These are phyloP conservation scores for Mormyrus lacerda DNA, from an alignment of 2,113 vertebrate species.

Conservation along the genomic window DNA sequence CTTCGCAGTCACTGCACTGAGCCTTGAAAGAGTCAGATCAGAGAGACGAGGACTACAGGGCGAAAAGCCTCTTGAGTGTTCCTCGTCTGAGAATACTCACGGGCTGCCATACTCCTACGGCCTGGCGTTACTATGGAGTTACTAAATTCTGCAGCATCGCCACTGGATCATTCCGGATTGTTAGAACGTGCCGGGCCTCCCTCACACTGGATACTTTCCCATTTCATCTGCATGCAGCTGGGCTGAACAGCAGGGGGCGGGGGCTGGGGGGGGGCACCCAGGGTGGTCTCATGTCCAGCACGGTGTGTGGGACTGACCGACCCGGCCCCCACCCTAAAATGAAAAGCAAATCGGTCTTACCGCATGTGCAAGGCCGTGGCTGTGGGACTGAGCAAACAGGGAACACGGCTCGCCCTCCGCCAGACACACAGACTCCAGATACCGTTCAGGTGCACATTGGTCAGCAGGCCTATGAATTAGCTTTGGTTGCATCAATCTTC, in stretches of 20 bases:
- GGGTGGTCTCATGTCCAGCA: conserved; percentile 55
- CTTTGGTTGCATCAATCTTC: conserved; percentile 34
- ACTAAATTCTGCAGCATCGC: neutral
- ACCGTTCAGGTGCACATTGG: conserved; percentile 60
- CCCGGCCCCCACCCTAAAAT: conserved; percentile 42
- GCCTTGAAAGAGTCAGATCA: conserved; percentile 31
- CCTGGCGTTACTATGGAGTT: neutral
- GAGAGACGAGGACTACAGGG: neutral
- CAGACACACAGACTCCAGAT: conserved; percentile 40
- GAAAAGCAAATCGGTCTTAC: conserved; percentile 17
- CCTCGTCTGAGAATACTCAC: neutral
- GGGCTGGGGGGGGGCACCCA: conserved; percentile 26
- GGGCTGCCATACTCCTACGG: neutral
- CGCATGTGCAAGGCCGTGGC: conserved; percentile 31
- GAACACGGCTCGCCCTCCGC: conserved; percentile 15
- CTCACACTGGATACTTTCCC: neutral
- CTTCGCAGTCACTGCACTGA: conserved; percentile 33
- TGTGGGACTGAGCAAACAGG: neutral
- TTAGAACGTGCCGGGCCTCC: neutral
- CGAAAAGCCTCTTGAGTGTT: neutral
- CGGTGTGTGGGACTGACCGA: conserved; percentile 47
- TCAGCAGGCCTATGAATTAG: conserved; percentile 63
- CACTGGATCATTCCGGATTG: neutral
- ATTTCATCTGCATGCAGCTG: neutral
- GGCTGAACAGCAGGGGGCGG: neutral